Percentiles rank a stretch among this genome's conserved stretches.
Evolutionary conservation across 2,113 vertebrate species (phyloP).

Genomic region (Indicator indicator): DNA sequence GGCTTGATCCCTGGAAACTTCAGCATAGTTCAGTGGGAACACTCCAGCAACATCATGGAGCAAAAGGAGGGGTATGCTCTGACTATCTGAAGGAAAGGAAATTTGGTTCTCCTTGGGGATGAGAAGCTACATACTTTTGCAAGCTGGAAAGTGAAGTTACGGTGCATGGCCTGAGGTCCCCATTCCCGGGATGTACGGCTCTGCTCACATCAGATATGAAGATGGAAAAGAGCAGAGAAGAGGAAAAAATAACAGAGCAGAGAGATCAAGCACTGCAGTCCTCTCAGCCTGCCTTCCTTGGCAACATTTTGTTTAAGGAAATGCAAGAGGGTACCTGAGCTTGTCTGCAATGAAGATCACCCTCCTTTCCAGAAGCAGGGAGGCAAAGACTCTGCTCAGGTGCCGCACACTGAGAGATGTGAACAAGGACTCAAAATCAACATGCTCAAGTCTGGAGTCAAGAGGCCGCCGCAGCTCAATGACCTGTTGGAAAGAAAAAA

Average conservation of each 20-base stretch:
- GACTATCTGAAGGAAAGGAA: background rate
- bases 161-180: background rate
- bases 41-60: background rate
- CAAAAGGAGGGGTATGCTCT: background rate
- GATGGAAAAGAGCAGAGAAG: background rate
- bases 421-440: conserved; percentile 95
- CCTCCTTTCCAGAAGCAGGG: conserved; percentile 91
- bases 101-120: background rate
- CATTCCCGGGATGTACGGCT: background rate
- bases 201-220: accelerated
- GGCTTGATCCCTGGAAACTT: background rate
- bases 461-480: conserved; percentile 92
- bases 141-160: background rate
- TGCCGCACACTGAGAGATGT: conserved; percentile 84
- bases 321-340: conserved; percentile 84
- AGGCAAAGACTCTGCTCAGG: conserved; percentile 86
- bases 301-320: background rate
- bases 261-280: background rate
- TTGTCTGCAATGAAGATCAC: conserved; percentile 96
- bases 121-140: background rate
- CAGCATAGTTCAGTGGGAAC: background rate
- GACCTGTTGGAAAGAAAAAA: conserved; percentile 73
- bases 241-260: background rate
- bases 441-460: conserved; percentile 94
- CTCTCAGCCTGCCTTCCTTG: background rate